These are phyloP conservation scores for Nothura maculosa DNA, from an alignment of 2,797 vertebrate genomes.

Conservation along the genomic window DNA sequence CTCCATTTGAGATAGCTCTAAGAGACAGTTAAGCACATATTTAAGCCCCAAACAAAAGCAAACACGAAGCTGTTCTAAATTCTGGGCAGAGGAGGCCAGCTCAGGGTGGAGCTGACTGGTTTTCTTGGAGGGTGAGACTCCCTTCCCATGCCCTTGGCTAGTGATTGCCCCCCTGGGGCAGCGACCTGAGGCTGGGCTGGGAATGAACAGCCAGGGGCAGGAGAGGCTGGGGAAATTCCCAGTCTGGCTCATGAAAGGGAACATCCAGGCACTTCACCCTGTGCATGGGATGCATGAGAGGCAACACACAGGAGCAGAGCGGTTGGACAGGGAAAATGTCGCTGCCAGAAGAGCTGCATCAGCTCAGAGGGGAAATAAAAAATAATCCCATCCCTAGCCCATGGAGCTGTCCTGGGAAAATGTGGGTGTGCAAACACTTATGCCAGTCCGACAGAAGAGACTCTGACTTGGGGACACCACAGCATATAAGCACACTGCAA, in stretches of 20 bases:
- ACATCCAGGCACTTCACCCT: rapidly evolving
- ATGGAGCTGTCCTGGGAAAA: rapidly evolving
- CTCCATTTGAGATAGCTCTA: constrained; percentile 14
- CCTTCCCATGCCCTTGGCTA: background rate
- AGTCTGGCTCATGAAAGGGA: background rate
- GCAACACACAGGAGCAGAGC: background rate
- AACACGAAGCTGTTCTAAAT: constrained; percentile 1
- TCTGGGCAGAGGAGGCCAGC: background rate
- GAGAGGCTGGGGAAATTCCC: background rate
- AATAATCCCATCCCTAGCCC: background rate
- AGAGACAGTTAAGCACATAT: constrained; percentile 25
- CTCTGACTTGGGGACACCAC: background rate
- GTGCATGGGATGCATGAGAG: rapidly evolving
- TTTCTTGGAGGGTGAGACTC: background rate
- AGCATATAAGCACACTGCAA: background rate
- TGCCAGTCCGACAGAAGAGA: background rate
- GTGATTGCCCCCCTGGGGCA: background rate
- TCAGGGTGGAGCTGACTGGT: background rate
- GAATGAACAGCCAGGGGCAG: background rate
- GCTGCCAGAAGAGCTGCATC: background rate
- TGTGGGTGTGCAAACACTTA: background rate
- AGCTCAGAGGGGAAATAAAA: background rate
- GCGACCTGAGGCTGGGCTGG: rapidly evolving
- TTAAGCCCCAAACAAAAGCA: constrained; percentile 46
- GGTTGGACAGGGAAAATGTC: background rate